Percentiles rank a stretch among this genome's conserved stretches.
Conservation (phyloP, 2,888 invertebrate genomes). For the Hipparchia sbordonii region DNA sequence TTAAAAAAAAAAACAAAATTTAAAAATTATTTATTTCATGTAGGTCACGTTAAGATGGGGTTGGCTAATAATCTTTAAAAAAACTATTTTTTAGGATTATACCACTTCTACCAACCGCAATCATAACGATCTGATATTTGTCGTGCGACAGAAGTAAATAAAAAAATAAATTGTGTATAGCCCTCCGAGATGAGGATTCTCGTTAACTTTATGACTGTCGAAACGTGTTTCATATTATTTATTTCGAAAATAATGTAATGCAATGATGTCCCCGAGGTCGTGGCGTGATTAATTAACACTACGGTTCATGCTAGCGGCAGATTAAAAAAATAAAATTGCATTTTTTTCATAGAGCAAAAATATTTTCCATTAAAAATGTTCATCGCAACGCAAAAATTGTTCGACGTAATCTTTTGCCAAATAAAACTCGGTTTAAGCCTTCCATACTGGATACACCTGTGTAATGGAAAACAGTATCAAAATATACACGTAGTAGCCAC, state of each 20-base stretch:
- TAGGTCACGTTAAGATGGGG: neutral
- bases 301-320: neutral
- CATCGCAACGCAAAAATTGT: neutral
- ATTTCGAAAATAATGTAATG: constrained; percentile 36
- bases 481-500: too few species aligned
- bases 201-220: constrained; percentile 24
- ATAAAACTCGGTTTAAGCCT: neutral
- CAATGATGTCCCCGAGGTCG: constrained; percentile 24
- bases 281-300: constrained; percentile 33
- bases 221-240: constrained; percentile 30
- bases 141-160: neutral
- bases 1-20: too few species aligned
- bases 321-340: constrained; percentile 10
- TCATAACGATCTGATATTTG: neutral
- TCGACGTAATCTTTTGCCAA: neutral
- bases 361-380: constrained; percentile 9
- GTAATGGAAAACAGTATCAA: too few species aligned
- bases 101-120: neutral
- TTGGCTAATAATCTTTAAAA: neutral
- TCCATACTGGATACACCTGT: too few species aligned
- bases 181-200: constrained; percentile 19
- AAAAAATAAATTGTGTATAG: constrained; percentile 20
- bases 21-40: too few species aligned
- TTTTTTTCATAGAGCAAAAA: constrained; percentile 10
- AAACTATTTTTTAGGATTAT: neutral